Conservation (phyloP, 2,797 vertebrate genomes). For the Siniperca undulata region DNA sequence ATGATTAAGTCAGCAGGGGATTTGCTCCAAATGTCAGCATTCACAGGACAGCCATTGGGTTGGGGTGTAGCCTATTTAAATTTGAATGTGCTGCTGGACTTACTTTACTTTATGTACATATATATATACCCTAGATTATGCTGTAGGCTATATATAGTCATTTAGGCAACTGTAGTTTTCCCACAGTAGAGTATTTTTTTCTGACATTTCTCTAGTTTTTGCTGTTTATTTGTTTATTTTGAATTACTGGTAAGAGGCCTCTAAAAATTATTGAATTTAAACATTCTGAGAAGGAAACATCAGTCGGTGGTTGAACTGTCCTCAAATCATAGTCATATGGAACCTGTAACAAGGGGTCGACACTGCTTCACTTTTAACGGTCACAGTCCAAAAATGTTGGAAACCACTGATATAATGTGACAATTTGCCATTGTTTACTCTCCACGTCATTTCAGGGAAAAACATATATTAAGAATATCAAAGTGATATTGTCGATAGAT, state of each 20-base stretch:
- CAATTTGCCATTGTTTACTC: slow-evolving; percentile 4
- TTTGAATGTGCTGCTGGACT: slow-evolving; percentile 51
- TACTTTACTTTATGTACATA: slow-evolving; percentile 34
- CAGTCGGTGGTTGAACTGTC: background rate
- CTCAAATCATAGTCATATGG: background rate
- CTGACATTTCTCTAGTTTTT: background rate
- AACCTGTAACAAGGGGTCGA: background rate
- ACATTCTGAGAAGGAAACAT: background rate
- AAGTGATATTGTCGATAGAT: background rate
- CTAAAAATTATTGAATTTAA: background rate
- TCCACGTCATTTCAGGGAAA: background rate
- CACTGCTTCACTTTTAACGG: slow-evolving; percentile 3
- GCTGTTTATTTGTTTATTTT: background rate
- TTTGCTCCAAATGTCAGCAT: slow-evolving; percentile 88
- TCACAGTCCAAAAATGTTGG: background rate
- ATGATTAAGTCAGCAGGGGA: slow-evolving; percentile 88
- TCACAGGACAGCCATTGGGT: slow-evolving; percentile 72
- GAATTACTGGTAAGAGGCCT: background rate
- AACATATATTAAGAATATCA: no score
- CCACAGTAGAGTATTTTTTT: background rate
- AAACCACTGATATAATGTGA: background rate
- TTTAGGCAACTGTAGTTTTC: background rate
- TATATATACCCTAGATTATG: no score
- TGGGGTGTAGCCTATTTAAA: slow-evolving; percentile 54
- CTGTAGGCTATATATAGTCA: no score